Evolutionary conservation across 2,888 invertebrate species (phyloP), one percentile per base, ranked within the genome.

Genomic region (Tolmerus cingulatus): DNA sequence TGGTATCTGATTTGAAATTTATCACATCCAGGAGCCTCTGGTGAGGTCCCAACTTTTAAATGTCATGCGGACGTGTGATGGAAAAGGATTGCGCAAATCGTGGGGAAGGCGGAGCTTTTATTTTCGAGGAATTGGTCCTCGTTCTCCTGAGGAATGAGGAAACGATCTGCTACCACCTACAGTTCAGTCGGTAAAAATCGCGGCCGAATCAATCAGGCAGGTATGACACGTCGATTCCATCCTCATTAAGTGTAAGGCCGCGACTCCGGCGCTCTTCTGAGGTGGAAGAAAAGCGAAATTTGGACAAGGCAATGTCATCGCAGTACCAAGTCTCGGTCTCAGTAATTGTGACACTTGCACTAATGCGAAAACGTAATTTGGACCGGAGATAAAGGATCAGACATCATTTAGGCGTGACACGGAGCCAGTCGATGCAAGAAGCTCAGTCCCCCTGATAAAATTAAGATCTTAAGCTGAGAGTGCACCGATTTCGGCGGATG

Each of bases 351-450:
- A 74, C 85, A 85, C 85, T 85, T 86, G 86, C 77, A 86, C 78
- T 86, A 86, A 86, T 86, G 86, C 78, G 78, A 78, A 86, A 86
- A 79, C 30, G 86, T 86, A 86, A 86, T 86, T 86, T 86, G 66
- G 78, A 27, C n/a, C 57, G 23, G 51, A 85, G 85, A 85, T 85
- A 85, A 74, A 55, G 51, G 43, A 85, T 85, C 85, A 74, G 40
- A 74, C 85, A 85, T 46, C 85, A 74, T 85, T 85, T 85, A 85
- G 82, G 37, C 34, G 66, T 23, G 37, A 82, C 57, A 57, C 57
- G 57, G 37, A 57, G 66, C 57, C 66, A 37, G 57, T 23, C 57
- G 82, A 82, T 82, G 51, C 79, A 82, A 82, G 82, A 82, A 82
- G 82, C 66, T 57, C 34, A 30, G 19, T 9, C 12, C 27, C 40